Percentiles rank a stretch among this genome's conserved stretches.
These are phyloP conservation scores for Synanthedon formicaeformis DNA, from an alignment of 2,888 invertebrate genomes.

Conservation along the genomic window DNA sequence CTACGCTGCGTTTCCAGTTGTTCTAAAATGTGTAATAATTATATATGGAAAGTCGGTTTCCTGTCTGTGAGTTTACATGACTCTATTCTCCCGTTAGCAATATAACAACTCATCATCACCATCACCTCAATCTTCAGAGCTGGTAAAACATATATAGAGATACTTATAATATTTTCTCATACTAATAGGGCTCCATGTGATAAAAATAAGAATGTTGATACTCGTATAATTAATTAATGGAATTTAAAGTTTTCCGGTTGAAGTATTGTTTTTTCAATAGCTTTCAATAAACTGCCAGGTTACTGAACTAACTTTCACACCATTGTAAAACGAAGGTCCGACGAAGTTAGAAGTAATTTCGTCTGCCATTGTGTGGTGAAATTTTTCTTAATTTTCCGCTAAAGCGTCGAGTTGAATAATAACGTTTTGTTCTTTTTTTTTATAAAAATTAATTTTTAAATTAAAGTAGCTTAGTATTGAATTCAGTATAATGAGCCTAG, in stretches of 20 bases:
- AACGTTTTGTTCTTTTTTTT: conserved; percentile 29
- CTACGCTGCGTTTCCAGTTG: too few species aligned
- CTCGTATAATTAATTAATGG: conserved; percentile 7
- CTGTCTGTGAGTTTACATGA: too few species aligned
- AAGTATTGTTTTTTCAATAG: conserved; percentile 17
- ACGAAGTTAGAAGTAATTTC: conserved; percentile 33
- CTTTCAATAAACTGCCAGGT: conserved; percentile 28
- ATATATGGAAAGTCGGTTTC: too few species aligned
- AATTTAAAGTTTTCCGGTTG: conserved; percentile 26
- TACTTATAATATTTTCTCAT: too few species aligned
- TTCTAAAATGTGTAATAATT: too few species aligned
- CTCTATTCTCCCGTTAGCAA: too few species aligned
- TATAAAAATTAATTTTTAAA: conserved; percentile 1
- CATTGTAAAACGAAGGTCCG: conserved; percentile 23
- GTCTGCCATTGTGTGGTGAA: conserved; percentile 36
- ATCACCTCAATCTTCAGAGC: too few species aligned
- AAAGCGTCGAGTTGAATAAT: conserved; percentile 41
- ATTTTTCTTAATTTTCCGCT: conserved; percentile 57
- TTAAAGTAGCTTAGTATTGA: neutral
- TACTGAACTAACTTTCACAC: conserved; percentile 23
- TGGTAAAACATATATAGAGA: too few species aligned
- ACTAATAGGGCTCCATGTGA: too few species aligned
- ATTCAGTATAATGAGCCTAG: too few species aligned
- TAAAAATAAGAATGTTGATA: conserved; percentile 2
- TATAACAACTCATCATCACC: too few species aligned